Evolutionary conservation across 2,797 vertebrate genomes (phyloP).

Genomic region (Brachyrhaphis roseni): DNA sequence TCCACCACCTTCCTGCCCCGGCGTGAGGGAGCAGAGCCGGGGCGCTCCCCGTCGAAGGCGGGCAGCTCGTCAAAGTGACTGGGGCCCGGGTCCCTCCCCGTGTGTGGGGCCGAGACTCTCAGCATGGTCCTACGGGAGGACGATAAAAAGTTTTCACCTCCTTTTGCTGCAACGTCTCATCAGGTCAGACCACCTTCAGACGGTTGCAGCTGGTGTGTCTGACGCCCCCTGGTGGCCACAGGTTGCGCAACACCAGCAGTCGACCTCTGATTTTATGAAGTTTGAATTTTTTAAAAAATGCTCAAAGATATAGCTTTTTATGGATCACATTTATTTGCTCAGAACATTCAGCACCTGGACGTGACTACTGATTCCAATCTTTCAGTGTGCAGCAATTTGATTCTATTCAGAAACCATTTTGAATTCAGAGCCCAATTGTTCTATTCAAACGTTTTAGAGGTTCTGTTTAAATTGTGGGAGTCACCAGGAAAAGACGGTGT

Average conservation of each 20-base stretch:
- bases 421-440: too few species aligned
- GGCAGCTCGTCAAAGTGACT: constrained; percentile 77
- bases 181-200: neutral
- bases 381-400: too few species aligned
- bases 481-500: too few species aligned
- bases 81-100: constrained; percentile 54
- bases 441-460: too few species aligned
- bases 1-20: constrained; percentile 80
- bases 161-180: neutral
- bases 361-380: neutral
- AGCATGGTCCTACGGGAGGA: constrained; percentile 65
- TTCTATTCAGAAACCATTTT: too few species aligned
- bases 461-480: too few species aligned
- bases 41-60: constrained; percentile 59
- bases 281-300: neutral
- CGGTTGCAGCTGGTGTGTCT: neutral
- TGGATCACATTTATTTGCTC: neutral
- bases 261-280: neutral
- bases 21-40: constrained; percentile 54
- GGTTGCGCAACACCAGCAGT: neutral
- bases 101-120: constrained; percentile 69
- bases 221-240: constrained; percentile 30
- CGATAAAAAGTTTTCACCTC: neutral
- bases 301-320: neutral
- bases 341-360: neutral